Evolutionary conservation across 1,140 invertebrate genomes (phyloP), one percentile per base, ranked within the genome.

Genomic region (Drosophila baimaii): DNA sequence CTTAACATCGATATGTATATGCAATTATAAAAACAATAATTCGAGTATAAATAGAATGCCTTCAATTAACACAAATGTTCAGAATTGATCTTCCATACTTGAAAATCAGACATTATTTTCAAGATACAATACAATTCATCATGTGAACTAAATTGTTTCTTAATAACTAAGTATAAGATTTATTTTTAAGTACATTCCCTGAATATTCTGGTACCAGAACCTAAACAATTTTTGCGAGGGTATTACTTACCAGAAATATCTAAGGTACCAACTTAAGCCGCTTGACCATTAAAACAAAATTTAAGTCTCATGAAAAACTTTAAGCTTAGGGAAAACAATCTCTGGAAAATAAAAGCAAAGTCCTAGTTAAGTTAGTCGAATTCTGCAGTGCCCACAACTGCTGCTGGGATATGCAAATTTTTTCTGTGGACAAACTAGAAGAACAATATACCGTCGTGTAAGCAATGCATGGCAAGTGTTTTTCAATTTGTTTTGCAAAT

Each of bases 401-500:
- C 51, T 73, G 17, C 68, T 61, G 55, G 35, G 25, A 63, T 69
- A 77, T 77, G 73, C 51, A 55, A 51, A 77, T 77, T 54, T 46
- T 10, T 21, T 17, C 65, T 35, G 35, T 54, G 35, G 17, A 23
- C 49, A 61, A 51, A 52, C 64, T 70, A 29, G 41, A 46, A 71
- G 52, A 47, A 70, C 65, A 70, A 71, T 49, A 44, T 52, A 47
- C 41, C 47, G 8, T 29, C 37, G 52, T 46, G 37, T 49, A 56
- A 64, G 69, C 59, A 59, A 44, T 56, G 57, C 29, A 55, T 72
- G 49, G 39, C 66, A 79, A 59, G 55, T 79, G 61, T 73, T 79
- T 73, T 52, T 68, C 49, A 79, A 79, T 79, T 79, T 79, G 56
- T 51, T 79, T 79, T 79, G 44, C 55, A 81, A 71, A 76, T 76